Percentiles rank a stretch among this genome's conserved stretches.
Conservation (phyloP, 2,888 invertebrate species). For the Cetonia aurata region DNA sequence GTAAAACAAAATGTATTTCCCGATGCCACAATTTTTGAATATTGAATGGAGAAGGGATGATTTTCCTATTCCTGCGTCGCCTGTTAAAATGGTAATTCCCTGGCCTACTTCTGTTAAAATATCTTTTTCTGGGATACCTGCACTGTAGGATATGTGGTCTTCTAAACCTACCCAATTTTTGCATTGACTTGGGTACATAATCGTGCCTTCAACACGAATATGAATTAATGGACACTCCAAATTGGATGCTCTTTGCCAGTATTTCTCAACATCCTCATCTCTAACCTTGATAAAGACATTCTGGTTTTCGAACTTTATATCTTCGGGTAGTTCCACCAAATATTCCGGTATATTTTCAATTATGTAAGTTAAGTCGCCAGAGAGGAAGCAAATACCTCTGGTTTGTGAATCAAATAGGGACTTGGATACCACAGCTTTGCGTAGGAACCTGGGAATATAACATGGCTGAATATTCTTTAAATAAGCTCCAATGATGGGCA, state of each 20-base stretch:
- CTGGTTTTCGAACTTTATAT: no score
- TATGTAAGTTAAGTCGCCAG: background rate
- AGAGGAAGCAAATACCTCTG: background rate
- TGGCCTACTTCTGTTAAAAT: background rate
- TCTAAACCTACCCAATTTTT: background rate
- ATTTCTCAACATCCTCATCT: background rate
- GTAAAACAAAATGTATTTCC: conserved; percentile 6
- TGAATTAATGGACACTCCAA: background rate
- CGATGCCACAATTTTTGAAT: background rate
- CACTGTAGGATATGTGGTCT: background rate
- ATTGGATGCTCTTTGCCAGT: background rate
- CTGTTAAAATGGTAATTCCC: background rate
- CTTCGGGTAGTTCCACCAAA: background rate
- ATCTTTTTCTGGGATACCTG: background rate
- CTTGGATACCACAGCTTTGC: background rate
- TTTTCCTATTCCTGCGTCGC: conserved; percentile 20
- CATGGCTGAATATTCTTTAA: background rate
- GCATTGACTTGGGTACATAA: background rate
- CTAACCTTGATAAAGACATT: background rate
- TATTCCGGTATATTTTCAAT: background rate
- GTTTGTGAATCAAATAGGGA: background rate
- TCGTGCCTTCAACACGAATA: background rate
- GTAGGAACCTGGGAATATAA: conserved; percentile 4
- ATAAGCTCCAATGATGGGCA: conserved; percentile 6
- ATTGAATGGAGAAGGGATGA: background rate